These are phyloP conservation scores for Eretmochelys imbricata DNA, from an alignment of 2,113 vertebrate genomes.

Conservation along the genomic window DNA sequence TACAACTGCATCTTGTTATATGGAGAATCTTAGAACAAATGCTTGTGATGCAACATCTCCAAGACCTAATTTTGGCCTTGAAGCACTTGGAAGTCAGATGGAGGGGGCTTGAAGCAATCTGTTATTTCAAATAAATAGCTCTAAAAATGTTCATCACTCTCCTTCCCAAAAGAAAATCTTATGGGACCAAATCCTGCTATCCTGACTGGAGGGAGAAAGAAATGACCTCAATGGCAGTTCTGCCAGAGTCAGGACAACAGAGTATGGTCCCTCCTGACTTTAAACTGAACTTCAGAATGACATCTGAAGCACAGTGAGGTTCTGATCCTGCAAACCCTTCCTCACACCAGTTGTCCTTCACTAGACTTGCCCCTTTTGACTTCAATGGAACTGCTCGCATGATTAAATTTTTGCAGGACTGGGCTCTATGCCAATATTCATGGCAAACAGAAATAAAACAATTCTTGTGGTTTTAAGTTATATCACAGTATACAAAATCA, in stretches of 20 bases:
- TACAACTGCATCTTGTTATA: not conserved
- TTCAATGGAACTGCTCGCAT: not conserved
- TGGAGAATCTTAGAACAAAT: not conserved
- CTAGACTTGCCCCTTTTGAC: not conserved
- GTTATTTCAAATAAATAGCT: conserved; percentile 43
- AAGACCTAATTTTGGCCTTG: conserved; percentile 39
- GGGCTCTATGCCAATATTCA: not conserved
- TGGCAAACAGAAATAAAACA: not conserved
- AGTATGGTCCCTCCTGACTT: not conserved
- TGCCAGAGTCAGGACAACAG: not conserved
- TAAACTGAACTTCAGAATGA: not conserved
- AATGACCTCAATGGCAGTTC: not conserved
- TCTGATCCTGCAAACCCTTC: not conserved
- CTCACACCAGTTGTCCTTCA: not conserved
- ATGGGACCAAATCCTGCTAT: not conserved
- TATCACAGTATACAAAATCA: not conserved
- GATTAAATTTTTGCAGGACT: not conserved
- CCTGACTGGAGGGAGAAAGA: not conserved
- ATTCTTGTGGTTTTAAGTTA: not conserved
- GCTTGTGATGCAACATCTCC: not conserved
- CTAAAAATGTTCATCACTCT: not conserved
- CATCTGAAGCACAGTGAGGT: not conserved
- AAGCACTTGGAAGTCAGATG: conserved; percentile 47
- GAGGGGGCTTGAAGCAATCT: conserved; percentile 44
- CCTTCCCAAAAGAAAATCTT: not conserved